Percentiles rank a stretch among this genome's conserved stretches.
Evolutionary conservation across 2,113 vertebrate species (phyloP).

Genomic region (Dicerorhinus sumatrensis): DNA sequence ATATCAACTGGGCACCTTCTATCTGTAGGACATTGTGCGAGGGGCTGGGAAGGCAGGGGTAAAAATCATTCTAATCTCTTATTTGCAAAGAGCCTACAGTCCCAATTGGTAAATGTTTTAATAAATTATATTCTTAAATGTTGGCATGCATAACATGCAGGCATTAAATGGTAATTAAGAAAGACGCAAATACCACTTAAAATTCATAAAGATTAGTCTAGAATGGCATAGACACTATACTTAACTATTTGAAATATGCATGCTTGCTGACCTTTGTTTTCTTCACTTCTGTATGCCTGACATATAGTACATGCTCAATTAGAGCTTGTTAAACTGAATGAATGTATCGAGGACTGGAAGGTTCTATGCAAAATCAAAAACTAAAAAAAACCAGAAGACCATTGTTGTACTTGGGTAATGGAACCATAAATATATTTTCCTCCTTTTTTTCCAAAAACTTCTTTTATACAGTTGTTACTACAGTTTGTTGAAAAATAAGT

Average conservation of each 20-base stretch:
- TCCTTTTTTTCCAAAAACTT: neutral
- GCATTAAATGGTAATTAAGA: conserved; percentile 31
- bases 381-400: neutral
- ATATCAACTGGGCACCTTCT: neutral
- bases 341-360: neutral
- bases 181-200: conserved; percentile 47
- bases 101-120: neutral
- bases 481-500: neutral
- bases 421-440: neutral
- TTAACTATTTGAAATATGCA: neutral
- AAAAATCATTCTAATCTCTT: neutral
- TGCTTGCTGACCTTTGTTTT: neutral
- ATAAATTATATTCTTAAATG: conserved; percentile 46
- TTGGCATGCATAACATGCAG: neutral
- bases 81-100: neutral
- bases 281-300: neutral
- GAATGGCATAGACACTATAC: neutral
- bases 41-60: neutral
- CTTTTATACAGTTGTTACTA: neutral
- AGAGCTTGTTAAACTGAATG: neutral
- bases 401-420: neutral
- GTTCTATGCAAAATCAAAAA: neutral
- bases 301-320: neutral
- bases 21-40: neutral
- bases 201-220: conserved; percentile 19